Evolutionary conservation across 1,140 invertebrate genomes (phyloP), one percentile per base, ranked within the genome.

Genomic region (Musca vetustissima): DNA sequence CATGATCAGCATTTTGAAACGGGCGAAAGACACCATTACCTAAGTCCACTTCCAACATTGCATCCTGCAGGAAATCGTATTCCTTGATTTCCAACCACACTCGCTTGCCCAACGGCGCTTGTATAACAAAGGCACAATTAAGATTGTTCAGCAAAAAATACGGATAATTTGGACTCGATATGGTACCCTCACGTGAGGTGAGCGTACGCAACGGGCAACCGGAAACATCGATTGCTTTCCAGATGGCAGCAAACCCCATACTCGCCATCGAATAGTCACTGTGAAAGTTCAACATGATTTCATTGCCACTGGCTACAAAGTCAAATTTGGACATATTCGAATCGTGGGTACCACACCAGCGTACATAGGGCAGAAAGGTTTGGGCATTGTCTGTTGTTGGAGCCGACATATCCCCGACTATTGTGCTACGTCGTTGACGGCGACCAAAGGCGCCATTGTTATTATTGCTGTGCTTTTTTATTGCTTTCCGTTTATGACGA

Each of bases 181-280:
- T 67, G 0, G 81, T 73, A 0, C 88, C 88, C 72, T 89, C 87
- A 65, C 85, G 86, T 2, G 88, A 86, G 0, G 88, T 89, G 64
- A 88, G 78, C 1, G 87, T 89, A 72, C 88, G 87, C 2, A 85
- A 83, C 0, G 88, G 88, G 80, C 91, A 92, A 1, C 87, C 85
- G 0, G 85, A 85, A 24, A 91, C 83, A 69, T 91, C 89, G 0
- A 92, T 87, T 0, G 89, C 87, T 43, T 85, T 83, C 91, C 91
- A 93, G 1, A 75, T 81, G 6, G 89, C 78, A 6, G 86, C 84
- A 76, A 90, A 92, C 1, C 91, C 91, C n/a, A 81, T 75, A 0
- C 87, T 87, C 8, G 87, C 83, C 0, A 88, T 85, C 48, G 89
- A 89, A 76, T 89, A 91, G 79, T 93, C 91, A 0, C 89, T 88